Evolutionary conservation across 1,140 invertebrate species (phyloP), one percentile per base, ranked within the genome.

Genomic region (Pararge aegeria): DNA sequence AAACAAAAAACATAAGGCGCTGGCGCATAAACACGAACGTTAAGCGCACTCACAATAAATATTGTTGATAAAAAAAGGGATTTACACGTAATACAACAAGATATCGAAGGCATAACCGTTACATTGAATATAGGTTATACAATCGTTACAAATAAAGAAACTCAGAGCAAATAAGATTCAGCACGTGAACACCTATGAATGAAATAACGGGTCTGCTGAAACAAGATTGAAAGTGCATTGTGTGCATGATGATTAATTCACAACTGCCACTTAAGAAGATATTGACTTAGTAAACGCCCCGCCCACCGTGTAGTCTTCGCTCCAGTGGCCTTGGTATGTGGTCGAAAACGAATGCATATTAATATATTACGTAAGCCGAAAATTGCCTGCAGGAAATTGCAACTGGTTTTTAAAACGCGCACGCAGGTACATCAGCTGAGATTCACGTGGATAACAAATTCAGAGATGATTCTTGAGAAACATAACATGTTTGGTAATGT

Each of bases 141-240:
- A 64, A 62, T 67, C 49, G 67, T 49, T 49, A 15, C 44, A 24
- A 34, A 56, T 15, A 21, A 56, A 38, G 29, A 48, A 34, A 50
- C 51, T 40, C 15, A 21, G 18, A 30, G 7, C 49, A 54, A 20
- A 57, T 29, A 5, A 44, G 53, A 58, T 42, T 46, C 58, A 53
- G 29, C 51, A 62, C 46, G 51, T 54, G 48, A 48, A 60, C 24
- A 51, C 13, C 67, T 70, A 81, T 82, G 78, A 81, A 83, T 75
- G 74, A 75, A 73, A 59, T 76, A 81, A 78, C 71, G 75, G 72
- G 55, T 62, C 65, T 58, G 34, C 58, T 64, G 61, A 67, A 75
- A 73, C 61, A 76, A 87, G 76, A 87, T 77, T 68, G 84, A 87
- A 83, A 87, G 82, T 87, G 80, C 82, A 87, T 83, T 61, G 58